A percentile compares a stretch with the other conserved stretches of the same genome.
These are phyloP conservation scores for Ptychochromis oligacanthus DNA, from an alignment of 2,113 vertebrate species.

Conservation along the genomic window DNA sequence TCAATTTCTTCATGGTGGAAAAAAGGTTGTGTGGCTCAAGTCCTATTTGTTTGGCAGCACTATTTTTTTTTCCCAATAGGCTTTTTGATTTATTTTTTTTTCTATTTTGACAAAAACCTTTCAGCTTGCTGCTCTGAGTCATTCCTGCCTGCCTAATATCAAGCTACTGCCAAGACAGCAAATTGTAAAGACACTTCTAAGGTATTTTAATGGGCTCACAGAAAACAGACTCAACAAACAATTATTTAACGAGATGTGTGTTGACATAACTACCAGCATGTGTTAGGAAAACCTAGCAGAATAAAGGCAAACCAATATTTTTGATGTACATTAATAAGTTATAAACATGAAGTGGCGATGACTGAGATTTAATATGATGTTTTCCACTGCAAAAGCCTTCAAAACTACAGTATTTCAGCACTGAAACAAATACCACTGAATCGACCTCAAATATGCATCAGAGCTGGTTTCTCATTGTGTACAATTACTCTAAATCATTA, in stretches of 20 bases:
- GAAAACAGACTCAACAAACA: not conserved
- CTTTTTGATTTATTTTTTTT: conserved; percentile 13
- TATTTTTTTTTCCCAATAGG: not conserved
- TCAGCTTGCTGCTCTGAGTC: not conserved
- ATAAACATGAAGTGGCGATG: not conserved
- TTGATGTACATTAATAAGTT: not conserved
- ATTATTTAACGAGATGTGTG: not conserved
- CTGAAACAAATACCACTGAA: not conserved
- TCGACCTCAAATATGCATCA: not conserved
- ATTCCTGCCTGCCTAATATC: not conserved
- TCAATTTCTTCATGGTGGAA: not conserved
- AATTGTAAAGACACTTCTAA: conserved; percentile 3
- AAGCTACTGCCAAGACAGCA: not conserved
- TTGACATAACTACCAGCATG: not conserved
- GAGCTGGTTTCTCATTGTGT: not conserved
- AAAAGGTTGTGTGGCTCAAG: not conserved
- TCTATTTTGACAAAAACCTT: not conserved
- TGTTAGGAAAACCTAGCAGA: not conserved
- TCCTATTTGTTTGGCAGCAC: not conserved
- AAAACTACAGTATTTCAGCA: not conserved
- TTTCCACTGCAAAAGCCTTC: not conserved
- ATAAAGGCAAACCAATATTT: not conserved
- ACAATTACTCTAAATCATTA: not conserved
- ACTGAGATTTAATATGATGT: not conserved
- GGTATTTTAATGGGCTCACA: not conserved